Evolutionary conservation across 2,113 vertebrate genomes (phyloP).

Genomic region (rabbit (Oryctolagus cuniculus)): mOryCun1.1 NC_091432.1:124416501-124417000

Average conservation of each 20-base stretch:
- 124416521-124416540: no score
- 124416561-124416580: no score
- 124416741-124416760: background rate
- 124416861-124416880: background rate
- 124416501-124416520: no score
- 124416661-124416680: background rate
- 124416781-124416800: background rate
- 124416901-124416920: background rate
- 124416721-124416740: background rate
- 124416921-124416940: background rate
- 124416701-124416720: background rate
- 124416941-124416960: background rate
- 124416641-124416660: no score
- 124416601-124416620: no score
- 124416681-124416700: conserved; percentile 6
- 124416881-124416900: background rate
- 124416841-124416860: background rate
- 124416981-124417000: background rate
- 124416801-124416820: background rate
- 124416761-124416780: background rate
- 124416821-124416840: background rate
- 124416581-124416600: no score
- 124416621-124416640: no score
- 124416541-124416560: no score
- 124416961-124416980: background rate